Evolutionary conservation across 2,888 invertebrate genomes (phyloP), one percentile per base, ranked within the genome.

Genomic region (Catocala sponsa): DNA sequence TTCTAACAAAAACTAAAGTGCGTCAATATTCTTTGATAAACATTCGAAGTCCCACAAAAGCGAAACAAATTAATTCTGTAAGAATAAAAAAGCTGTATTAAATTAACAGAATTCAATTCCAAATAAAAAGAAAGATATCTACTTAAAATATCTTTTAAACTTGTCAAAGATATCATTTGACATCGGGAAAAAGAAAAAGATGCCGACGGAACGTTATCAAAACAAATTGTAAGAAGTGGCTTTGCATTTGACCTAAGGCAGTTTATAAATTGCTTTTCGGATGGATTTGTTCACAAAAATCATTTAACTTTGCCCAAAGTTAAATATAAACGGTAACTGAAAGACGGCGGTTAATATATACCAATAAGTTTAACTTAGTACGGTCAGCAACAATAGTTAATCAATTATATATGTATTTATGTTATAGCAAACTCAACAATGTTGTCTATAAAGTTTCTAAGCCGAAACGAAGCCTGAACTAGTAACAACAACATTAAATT

Each of bases 221-320:
- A 64, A 64, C 57, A 32, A 59, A 63, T 50, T 65, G 56, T 47
- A 58, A 63, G 64, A 63, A 62, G 60, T 68, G 52, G 43, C 60
- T 71, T 72, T 68, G 53, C 62, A 66, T 68, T 64, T 73, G 64
- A 78, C 78, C 74, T 50, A 58, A 59, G 70, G 70, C 72, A 62
- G 55, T 71, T 68, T 59, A 68, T 54, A 76, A 74, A 78, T 78
- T 76, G 68, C 68, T 76, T 74, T 70, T 64, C 54, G 56, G 61
- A 59, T 58, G 56, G 67, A 76, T 79, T 74, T 72, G 51, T 72
- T 67, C 65, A 65, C 70, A 76, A 66, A 78, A 79, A 79, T 75
- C 65, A 68, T 76, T 76, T 70, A 71, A 73, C 70, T 70, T 74
- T 58, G 41, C 71, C 55, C 55, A 44, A 48, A 65, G 68, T 57